Evolutionary conservation across 2,797 vertebrate genomes (phyloP), one percentile per base, ranked within the genome.

Genomic region (Poliocrania exsul): DNA sequence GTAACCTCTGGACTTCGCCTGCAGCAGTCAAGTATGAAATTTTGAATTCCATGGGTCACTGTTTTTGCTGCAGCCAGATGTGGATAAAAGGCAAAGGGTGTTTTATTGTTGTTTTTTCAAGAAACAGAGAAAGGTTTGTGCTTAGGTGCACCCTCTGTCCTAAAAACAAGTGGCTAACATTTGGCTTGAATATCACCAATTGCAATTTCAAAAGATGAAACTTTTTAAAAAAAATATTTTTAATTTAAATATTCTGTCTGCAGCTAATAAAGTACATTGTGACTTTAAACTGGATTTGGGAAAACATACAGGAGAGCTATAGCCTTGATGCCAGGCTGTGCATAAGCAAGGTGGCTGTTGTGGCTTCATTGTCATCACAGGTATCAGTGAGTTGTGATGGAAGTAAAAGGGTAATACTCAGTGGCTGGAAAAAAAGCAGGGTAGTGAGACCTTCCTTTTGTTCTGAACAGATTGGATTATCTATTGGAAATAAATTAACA

Each of bases 71-170:
- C 97, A 96, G 92, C 97, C 98, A 98, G 98, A 98, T 98, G 98
- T 98, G 98, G 98, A 98, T 98, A 97, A 98, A 98, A 98, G 98
- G 96, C 96, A 97, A 97, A 96, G 97, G 96, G 96, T 97, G 97
- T 97, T 98, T 98, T 97, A 98, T 98, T 98, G 98, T 98, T 97
- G 98, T 98, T 98, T 98, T 98, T 97, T 97, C 97, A 98, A 98
- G 98, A 97, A 98, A 98, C 97, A 98, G 97, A 98, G 97, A 94
- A 97, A 97, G 95, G 95, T 97, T 97, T 98, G 97, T 98, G 84
- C 96, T 95, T 81, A 96, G 96, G 97, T 96, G 90, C 92, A 96
- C 79, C 89, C 95, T 96, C 92, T 88, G 81, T 88, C 92, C 89
- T 50, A 57, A 86, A 95, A 97, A 97, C 97, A 98, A 98, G 97